Percentiles rank a stretch among this genome's conserved stretches.
Conservation (phyloP, 2,113 vertebrate species). For the Sinocyclocheilus anophthalmus region DNA sequence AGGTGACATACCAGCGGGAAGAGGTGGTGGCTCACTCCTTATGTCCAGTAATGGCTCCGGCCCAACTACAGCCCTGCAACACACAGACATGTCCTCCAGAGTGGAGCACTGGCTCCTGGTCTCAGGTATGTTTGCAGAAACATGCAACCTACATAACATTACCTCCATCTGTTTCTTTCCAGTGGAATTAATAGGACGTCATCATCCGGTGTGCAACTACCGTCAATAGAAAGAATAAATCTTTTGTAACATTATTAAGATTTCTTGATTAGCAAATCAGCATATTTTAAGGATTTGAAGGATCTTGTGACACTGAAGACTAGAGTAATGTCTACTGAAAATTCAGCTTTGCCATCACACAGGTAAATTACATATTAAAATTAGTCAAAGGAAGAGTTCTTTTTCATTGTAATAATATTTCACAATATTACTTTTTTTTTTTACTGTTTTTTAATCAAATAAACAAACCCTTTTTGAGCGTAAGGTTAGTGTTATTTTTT, state of each 20-base stretch:
- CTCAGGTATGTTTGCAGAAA: slow-evolving; percentile 80
- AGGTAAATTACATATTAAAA: too few species aligned
- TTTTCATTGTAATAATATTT: not conserved
- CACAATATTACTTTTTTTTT: not conserved
- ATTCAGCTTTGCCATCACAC: too few species aligned
- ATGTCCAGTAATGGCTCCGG: slow-evolving; percentile 85
- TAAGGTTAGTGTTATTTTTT: too few species aligned
- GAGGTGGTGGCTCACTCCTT: slow-evolving; percentile 81
- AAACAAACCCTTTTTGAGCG: too few species aligned
- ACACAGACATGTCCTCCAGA: slow-evolving; percentile 84
- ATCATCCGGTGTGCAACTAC: not conserved
- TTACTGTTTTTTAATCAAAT: not conserved
- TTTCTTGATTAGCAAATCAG: not conserved
- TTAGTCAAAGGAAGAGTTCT: too few species aligned
- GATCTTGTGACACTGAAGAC: not conserved
- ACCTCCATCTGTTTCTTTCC: too few species aligned
- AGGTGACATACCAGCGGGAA: slow-evolving; percentile 84
- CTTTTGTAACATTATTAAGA: not conserved
- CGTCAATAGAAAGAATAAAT: not conserved
- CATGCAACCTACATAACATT: slow-evolving; percentile 10
- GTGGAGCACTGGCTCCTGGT: slow-evolving; percentile 88
- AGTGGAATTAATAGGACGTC: too few species aligned
- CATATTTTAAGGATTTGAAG: not conserved
- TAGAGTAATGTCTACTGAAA: not conserved
- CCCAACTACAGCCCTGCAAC: slow-evolving; percentile 85